Conservation (phyloP, 2,888 invertebrate species). For the Parelbella ahira region DNA sequence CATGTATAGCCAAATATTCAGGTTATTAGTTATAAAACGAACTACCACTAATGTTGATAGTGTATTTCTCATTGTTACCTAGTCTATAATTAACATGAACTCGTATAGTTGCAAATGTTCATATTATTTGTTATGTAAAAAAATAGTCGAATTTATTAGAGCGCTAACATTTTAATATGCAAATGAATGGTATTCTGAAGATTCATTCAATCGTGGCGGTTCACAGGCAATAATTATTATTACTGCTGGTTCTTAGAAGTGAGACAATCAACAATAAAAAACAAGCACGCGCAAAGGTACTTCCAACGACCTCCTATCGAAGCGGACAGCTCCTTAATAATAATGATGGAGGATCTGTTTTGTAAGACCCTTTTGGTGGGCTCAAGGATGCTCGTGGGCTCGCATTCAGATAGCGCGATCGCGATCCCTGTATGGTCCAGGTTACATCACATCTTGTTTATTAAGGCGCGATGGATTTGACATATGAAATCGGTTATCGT, state of each 20-base stretch:
- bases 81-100: too few species aligned
- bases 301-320: slow-evolving; percentile 60
- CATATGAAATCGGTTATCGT: slow-evolving; percentile 75
- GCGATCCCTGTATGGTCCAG: slow-evolving; percentile 50
- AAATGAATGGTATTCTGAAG: slow-evolving; percentile 30
- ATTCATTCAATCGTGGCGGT: slow-evolving; percentile 32
- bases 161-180: slow-evolving; percentile 25
- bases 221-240: slow-evolving; percentile 36
- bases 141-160: too few species aligned
- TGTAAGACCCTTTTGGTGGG: slow-evolving; percentile 48
- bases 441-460: slow-evolving; percentile 69
- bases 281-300: slow-evolving; percentile 44
- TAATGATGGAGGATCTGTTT: slow-evolving; percentile 40
- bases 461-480: slow-evolving; percentile 61
- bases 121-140: too few species aligned
- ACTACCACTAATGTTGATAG: too few species aligned
- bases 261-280: slow-evolving; percentile 60
- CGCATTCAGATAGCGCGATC: slow-evolving; percentile 50
- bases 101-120: too few species aligned
- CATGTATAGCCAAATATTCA: too few species aligned
- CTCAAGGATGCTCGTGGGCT: slow-evolving; percentile 55
- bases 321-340: slow-evolving; percentile 53
- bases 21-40: too few species aligned
- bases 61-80: too few species aligned
- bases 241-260: slow-evolving; percentile 43